Evolutionary conservation across 2,797 vertebrate genomes (phyloP).

Genomic region (Phalloptychus januarius): DNA sequence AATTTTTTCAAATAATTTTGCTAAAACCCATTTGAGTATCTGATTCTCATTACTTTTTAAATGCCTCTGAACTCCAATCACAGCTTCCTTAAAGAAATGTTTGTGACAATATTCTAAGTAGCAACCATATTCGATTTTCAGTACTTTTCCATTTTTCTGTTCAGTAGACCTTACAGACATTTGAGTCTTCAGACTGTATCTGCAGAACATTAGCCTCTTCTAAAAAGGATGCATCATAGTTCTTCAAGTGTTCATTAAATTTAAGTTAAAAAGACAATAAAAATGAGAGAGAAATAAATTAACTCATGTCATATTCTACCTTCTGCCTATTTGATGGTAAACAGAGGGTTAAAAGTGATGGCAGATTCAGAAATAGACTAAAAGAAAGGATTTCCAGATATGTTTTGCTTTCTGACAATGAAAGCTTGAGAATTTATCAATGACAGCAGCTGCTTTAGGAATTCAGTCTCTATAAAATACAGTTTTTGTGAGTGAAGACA

Average conservation of each 20-base stretch:
- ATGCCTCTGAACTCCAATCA: background rate
- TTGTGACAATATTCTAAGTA: background rate
- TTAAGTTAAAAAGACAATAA: too few relatives aligned
- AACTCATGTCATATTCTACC: background rate
- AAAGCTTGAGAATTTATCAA: background rate
- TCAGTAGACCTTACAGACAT: background rate
- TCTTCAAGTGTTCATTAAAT: background rate
- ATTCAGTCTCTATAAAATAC: background rate
- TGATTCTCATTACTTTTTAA: background rate
- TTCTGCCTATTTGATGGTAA: background rate
- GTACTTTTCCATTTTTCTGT: background rate
- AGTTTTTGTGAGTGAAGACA: background rate
- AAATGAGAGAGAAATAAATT: background rate
- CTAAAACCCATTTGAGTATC: background rate
- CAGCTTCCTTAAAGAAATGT: background rate
- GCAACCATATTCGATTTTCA: background rate
- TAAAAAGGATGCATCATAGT: background rate
- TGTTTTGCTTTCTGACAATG: background rate
- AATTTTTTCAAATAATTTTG: background rate
- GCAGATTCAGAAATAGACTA: background rate
- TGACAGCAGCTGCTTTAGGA: background rate
- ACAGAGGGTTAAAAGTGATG: background rate
- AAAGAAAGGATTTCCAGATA: background rate
- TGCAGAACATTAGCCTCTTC: background rate
- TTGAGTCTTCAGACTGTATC: background rate